Conservation (phyloP, 1,140 invertebrate genomes). For the Daktulosphaira vitifoliae region DNA sequence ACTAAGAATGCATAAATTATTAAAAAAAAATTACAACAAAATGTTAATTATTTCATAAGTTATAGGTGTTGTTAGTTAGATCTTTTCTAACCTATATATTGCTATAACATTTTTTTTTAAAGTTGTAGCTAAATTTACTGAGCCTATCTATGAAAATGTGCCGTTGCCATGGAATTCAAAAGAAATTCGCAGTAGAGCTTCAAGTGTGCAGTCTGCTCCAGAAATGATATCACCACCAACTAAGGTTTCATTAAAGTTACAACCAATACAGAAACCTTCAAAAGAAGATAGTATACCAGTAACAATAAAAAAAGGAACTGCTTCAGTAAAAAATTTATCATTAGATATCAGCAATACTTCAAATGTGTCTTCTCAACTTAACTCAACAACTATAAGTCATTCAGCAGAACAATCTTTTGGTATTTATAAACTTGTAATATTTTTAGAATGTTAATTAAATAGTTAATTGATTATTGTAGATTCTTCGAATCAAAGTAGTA, state of each 20-base stretch:
- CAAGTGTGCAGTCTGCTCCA: conserved; percentile 58
- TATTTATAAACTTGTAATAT: not conserved
- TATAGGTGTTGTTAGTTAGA: too few relatives aligned
- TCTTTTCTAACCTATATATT: not conserved
- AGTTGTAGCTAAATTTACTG: conserved; percentile 45
- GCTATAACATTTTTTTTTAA: not conserved
- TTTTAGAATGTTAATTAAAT: too few relatives aligned
- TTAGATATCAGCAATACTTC: conserved; percentile 16
- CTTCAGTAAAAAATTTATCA: not conserved
- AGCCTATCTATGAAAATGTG: conserved; percentile 72
- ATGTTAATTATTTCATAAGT: too few relatives aligned
- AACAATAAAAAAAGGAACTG: not conserved
- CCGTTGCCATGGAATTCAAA: conserved; percentile 46
- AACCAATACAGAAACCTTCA: not conserved
- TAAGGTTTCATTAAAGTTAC: not conserved
- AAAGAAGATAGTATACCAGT: not conserved
- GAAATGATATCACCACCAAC: conserved; percentile 44
- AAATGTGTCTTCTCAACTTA: conserved; percentile 1
- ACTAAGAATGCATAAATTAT: too few relatives aligned
- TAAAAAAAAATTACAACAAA: too few relatives aligned
- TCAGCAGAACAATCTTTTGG: conserved; percentile 25
- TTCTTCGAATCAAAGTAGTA: conserved; percentile 37
- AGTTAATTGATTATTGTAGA: conserved; percentile 33
- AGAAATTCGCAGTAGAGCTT: conserved; percentile 51
- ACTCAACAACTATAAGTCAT: conserved; percentile 9